A percentile compares a stretch with the other conserved stretches of the same genome.
Conservation (phyloP, 1,140 invertebrate species). For the Coelopa frigida region DNA sequence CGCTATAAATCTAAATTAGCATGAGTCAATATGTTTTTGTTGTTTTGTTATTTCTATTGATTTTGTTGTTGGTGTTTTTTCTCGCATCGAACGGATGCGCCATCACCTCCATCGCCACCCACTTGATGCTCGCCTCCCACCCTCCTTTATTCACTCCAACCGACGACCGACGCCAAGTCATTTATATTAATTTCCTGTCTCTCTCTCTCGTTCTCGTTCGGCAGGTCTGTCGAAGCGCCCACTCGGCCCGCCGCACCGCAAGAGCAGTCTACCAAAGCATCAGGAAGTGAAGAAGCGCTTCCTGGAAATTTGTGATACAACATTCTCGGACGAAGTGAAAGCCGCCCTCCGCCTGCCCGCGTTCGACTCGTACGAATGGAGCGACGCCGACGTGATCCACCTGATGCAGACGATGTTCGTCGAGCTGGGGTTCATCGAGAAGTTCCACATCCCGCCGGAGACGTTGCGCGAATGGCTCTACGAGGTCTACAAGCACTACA, state of each 20-base stretch:
- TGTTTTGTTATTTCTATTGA: too few relatives aligned
- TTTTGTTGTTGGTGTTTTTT: too few relatives aligned
- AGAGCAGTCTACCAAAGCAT: conserved; percentile 46
- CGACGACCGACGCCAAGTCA: too few relatives aligned
- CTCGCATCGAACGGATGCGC: too few relatives aligned
- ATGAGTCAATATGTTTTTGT: too few relatives aligned
- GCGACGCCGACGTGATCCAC: conserved; percentile 74
- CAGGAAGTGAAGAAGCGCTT: conserved; percentile 43
- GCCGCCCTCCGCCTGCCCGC: conserved; percentile 59
- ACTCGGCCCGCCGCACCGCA: conserved; percentile 40
- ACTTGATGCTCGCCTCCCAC: too few relatives aligned
- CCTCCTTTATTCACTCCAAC: too few relatives aligned
- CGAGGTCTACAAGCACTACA: conserved; percentile 81
- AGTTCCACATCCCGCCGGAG: conserved; percentile 69
- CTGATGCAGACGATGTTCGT: conserved; percentile 79
- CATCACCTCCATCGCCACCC: too few relatives aligned
- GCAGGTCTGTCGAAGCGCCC: conserved; percentile 43
- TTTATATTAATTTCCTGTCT: background rate
- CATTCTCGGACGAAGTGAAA: conserved; percentile 42
- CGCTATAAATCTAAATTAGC: too few relatives aligned
- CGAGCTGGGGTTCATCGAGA: conserved; percentile 66
- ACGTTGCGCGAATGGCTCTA: conserved; percentile 66
- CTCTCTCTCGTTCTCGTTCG: conserved; percentile 5
- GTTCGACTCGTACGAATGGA: conserved; percentile 78
- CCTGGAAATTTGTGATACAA: conserved; percentile 44